Evolutionary conservation across 2,113 vertebrate genomes (phyloP).

Genomic region (Platysternon megacephalum): DNA sequence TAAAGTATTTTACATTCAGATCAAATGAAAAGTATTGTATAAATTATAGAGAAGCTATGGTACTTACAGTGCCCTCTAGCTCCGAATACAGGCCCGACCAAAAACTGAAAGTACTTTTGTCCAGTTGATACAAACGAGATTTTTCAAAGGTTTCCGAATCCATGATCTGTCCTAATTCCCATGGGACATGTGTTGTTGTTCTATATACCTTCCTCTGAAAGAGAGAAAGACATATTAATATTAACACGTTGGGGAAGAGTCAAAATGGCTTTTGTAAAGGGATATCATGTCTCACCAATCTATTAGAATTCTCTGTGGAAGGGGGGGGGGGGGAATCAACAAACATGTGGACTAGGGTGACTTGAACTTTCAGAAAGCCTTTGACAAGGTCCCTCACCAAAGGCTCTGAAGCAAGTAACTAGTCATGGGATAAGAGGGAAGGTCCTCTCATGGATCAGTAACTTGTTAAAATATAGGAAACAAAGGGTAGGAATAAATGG

Average conservation of each 20-base stretch:
- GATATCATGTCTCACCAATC: not conserved
- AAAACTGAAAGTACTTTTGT: slow-evolving; percentile 99
- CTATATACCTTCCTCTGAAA: slow-evolving; percentile 92
- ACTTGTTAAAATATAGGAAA: too few relatives aligned
- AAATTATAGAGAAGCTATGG: not conserved
- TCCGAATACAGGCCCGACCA: slow-evolving; percentile 99
- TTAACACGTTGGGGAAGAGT: not conserved
- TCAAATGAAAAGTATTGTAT: not conserved
- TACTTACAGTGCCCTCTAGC: slow-evolving; percentile 93
- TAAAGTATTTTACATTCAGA: not conserved
- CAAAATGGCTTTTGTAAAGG: not conserved
- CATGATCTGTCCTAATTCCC: slow-evolving; percentile 94
- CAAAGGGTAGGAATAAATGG: too few relatives aligned
- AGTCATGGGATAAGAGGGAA: not conserved
- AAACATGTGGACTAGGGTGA: too few relatives aligned
- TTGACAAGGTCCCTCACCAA: too few relatives aligned
- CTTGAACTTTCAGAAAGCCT: too few relatives aligned
- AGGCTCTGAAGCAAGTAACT: too few relatives aligned
- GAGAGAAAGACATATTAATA: not conserved
- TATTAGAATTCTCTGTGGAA: not conserved
- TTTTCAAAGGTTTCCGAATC: slow-evolving; percentile 98
- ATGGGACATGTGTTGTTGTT: slow-evolving; percentile 89
- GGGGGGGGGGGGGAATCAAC: too few relatives aligned
- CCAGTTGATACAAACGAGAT: slow-evolving; percentile 96
- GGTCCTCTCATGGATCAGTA: not conserved